Evolutionary conservation across 2,113 vertebrate genomes (phyloP).

Genomic region (Corythoichthys haematopterus): DNA sequence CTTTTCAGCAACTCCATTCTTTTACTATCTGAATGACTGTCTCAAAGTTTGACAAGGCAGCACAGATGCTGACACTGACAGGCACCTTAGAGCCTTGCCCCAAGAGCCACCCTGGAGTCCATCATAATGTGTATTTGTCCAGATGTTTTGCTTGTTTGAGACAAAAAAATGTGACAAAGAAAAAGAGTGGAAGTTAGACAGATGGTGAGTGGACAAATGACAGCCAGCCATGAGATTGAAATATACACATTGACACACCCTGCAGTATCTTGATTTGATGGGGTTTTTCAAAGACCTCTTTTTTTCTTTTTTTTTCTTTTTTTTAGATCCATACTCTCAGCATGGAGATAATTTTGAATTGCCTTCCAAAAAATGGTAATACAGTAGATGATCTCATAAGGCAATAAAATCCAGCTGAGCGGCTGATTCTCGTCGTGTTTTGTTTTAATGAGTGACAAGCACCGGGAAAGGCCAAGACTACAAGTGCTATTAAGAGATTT

Average conservation of each 20-base stretch:
- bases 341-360: constrained; percentile 31
- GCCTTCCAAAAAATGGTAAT: constrained; percentile 39
- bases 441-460: constrained; percentile 45
- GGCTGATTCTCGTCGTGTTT: constrained; percentile 25
- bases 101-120: constrained; percentile 54
- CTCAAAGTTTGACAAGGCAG: constrained; percentile 64
- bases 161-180: constrained; percentile 29
- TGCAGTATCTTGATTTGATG: neutral
- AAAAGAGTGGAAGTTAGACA: constrained; percentile 4
- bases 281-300: neutral
- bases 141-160: constrained; percentile 56
- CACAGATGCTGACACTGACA: constrained; percentile 62
- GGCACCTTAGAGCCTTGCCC: constrained; percentile 36
- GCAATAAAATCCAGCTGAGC: constrained; percentile 22
- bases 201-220: constrained; percentile 11
- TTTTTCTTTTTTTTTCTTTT: neutral
- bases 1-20: constrained; percentile 49
- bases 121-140: constrained; percentile 51
- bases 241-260: constrained; percentile 9
- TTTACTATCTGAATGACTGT: constrained; percentile 58
- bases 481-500: constrained; percentile 28
- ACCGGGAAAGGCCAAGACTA: constrained; percentile 27
- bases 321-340: neutral
- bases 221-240: constrained; percentile 14
- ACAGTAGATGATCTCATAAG: constrained; percentile 36